Evolutionary conservation across 2,888 invertebrate species (phyloP).

Genomic region (Coelinius sp.): DNA sequence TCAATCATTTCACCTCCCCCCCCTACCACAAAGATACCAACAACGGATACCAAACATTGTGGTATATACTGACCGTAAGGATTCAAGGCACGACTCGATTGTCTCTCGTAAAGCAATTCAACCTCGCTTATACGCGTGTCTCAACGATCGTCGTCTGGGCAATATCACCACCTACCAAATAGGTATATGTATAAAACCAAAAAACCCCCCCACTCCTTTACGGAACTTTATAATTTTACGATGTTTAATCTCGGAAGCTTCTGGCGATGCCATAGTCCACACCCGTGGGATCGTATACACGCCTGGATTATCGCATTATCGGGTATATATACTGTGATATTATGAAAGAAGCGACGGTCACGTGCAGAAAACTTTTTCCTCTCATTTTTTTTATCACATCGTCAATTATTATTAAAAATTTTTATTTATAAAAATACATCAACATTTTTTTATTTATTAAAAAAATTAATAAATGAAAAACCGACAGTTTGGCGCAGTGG

Average conservation of each 20-base stretch:
- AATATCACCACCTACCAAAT: conserved; percentile 7
- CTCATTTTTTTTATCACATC: neutral
- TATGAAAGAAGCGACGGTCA: conserved; percentile 25
- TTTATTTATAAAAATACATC: too few relatives aligned
- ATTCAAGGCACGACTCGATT: conserved; percentile 42
- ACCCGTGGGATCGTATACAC: neutral
- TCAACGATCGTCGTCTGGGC: conserved; percentile 25
- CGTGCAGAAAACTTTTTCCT: conserved; percentile 14
- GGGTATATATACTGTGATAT: conserved; percentile 20
- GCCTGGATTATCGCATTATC: conserved; percentile 19
- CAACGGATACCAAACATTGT: neutral
- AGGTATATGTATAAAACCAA: conserved; percentile 12
- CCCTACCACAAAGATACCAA: neutral
- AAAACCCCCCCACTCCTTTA: conserved; percentile 13
- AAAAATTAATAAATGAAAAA: too few relatives aligned
- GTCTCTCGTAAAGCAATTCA: conserved; percentile 61
- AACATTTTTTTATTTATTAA: too few relatives aligned
- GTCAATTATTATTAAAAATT: conserved; percentile 13
- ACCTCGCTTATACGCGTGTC: conserved; percentile 30
- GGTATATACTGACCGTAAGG: neutral
- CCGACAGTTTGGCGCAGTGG: too few relatives aligned
- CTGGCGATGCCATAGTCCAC: conserved; percentile 14
- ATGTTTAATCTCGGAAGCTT: conserved; percentile 51
- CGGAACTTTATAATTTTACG: conserved; percentile 64
- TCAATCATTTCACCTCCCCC: neutral